Evolutionary conservation across 2,888 invertebrate genomes (phyloP), one percentile per base, ranked within the genome.

Genomic region (Xestia rhomboidea): DNA sequence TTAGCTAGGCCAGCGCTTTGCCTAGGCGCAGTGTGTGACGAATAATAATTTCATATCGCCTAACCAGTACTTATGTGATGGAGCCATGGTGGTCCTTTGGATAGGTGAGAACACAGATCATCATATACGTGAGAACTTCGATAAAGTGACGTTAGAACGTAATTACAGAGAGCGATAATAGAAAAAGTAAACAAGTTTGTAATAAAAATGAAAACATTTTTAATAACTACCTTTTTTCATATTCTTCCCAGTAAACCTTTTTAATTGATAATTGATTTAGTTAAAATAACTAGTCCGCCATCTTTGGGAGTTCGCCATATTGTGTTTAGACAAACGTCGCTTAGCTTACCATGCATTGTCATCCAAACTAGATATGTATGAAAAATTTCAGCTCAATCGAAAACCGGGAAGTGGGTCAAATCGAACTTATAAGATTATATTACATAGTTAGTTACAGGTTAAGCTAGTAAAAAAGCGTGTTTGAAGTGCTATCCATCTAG

Each of bases 1-100:
- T 79, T 63, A 69, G 68, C 54, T 69, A 68, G 62, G 44, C 38
- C 63, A 66, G 38, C 34, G n/a, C 34, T 64, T 51, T 81, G 64
- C 72, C 73, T 77, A 82, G 73, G 73, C 62, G 18, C 2, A 13
- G 44, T 71, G 77, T 73, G 83, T 70, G 69, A 63, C 38, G 86
- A 83, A 83, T 83, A 78, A 74, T 77, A 71, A 83, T 71, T 30
- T 46, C 6, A 68, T 69, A 34, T 24, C 18, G 15, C 13, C 51
- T 69, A 34, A 66, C 44, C 21, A 24, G 44, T 10, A 18, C 13
- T 73, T 44, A 74, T 15, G 27, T 46, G n/a, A 34, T 74, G n/a
- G 8, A 27, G n/a, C 13, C 6, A 15, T 57, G 46, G 46, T 81
- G 46, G 62, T 81, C 46, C 21, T 74, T 67, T 30, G 11, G n/a